Conservation (phyloP, 2,113 vertebrate species). For the Petrocephalus microphthalmus region DNA sequence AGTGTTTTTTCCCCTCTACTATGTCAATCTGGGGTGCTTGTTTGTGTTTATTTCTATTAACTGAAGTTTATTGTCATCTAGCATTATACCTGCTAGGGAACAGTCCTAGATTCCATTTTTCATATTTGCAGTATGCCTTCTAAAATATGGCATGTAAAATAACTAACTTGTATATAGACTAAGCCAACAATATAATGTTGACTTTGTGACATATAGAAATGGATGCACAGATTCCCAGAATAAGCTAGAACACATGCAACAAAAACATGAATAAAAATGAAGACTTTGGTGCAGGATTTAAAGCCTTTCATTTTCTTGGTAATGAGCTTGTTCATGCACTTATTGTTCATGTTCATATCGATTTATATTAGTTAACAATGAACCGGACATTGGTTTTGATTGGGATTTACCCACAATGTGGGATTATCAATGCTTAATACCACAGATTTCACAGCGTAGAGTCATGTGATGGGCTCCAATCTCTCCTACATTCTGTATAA, state of each 20-base stretch:
- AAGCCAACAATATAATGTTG: not conserved
- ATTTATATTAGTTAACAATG: not conserved
- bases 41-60: not conserved
- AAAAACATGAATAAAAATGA: not conserved
- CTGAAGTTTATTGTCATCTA: slow-evolving; percentile 5
- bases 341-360: not conserved
- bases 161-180: not conserved
- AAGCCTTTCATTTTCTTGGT: not conserved
- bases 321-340: not conserved
- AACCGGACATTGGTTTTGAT: not conserved
- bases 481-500: not conserved
- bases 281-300: not conserved
- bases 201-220: not conserved
- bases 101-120: not conserved
- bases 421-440: not conserved
- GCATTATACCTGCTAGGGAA: slow-evolving; percentile 15
- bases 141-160: not conserved
- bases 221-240: slow-evolving; percentile 1
- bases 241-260: slow-evolving; percentile 4
- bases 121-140: not conserved
- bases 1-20: slow-evolving; percentile 9
- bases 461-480: not conserved
- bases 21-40: slow-evolving; percentile 6
- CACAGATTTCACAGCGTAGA: not conserved
- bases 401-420: not conserved